A percentile compares a stretch with the other conserved stretches of the same genome.
Conservation (phyloP, 1,140 invertebrate species). For the Apocrypta bakeri region DNA sequence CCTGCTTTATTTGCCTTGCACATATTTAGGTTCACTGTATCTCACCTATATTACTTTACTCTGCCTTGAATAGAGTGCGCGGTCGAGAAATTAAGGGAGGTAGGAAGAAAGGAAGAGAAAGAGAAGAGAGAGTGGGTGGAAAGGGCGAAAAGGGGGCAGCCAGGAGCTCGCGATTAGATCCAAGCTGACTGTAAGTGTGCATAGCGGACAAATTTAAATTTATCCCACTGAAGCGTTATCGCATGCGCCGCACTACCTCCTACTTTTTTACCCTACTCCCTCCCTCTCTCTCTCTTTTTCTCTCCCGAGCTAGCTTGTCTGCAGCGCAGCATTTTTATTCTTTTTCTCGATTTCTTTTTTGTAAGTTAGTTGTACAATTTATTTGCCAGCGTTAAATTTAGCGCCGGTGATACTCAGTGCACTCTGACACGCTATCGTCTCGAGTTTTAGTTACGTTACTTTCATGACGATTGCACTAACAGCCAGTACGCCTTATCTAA, state of each 20-base stretch:
- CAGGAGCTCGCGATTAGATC: constrained; percentile 43
- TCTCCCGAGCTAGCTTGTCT: constrained; percentile 40
- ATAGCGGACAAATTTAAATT: constrained; percentile 53
- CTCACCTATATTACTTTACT: background rate
- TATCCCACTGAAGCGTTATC: constrained; percentile 49
- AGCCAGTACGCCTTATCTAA: constrained; percentile 37
- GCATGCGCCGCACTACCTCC: constrained; percentile 43
- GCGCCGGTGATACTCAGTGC: constrained; percentile 64
- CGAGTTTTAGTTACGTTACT: constrained; percentile 61
- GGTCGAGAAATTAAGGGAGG: background rate
- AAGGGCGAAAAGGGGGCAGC: background rate
- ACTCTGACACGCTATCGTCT: constrained; percentile 65
- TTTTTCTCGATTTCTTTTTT: constrained; percentile 54
- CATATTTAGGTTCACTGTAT: background rate
- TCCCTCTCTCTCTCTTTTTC: constrained; percentile 46
- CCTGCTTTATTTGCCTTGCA: background rate
- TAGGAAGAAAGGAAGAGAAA: background rate
- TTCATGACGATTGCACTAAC: constrained; percentile 58
- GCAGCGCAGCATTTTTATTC: constrained; percentile 48
- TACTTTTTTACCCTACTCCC: constrained; percentile 45
- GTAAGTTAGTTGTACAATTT: constrained; percentile 66
- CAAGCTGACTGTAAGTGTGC: constrained; percentile 50
- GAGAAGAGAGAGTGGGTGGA: background rate
- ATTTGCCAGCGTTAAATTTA: constrained; percentile 64
- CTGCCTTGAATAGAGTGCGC: background rate